Conservation (phyloP, 2,888 invertebrate genomes). For the Lissonota sp. region DNA sequence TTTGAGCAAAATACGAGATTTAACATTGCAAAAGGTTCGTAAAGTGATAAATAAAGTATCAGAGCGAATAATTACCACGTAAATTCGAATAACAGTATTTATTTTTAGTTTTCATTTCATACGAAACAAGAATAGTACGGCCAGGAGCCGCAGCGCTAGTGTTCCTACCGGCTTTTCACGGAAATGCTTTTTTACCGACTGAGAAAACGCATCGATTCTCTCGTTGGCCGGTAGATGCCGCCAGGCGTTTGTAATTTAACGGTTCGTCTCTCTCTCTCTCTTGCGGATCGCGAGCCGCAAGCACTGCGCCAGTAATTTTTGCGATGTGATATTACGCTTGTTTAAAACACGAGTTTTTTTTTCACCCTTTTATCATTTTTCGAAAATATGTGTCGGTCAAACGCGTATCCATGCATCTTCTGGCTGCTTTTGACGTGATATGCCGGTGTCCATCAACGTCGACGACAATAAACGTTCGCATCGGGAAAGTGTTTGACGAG, state of each 20-base stretch:
- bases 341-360: constrained; percentile 57
- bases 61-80: too few relatives aligned
- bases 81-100: too few relatives aligned
- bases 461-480: constrained; percentile 35
- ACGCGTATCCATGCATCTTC: constrained; percentile 71
- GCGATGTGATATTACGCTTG: constrained; percentile 74
- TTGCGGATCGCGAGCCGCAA: constrained; percentile 59
- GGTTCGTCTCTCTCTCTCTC: constrained; percentile 70
- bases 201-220: constrained; percentile 5
- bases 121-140: too few relatives aligned
- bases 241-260: constrained; percentile 47
- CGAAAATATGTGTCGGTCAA: constrained; percentile 74
- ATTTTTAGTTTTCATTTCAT: too few relatives aligned
- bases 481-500: constrained; percentile 3
- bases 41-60: too few relatives aligned
- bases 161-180: too few relatives aligned
- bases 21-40: too few relatives aligned
- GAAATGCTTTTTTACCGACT: constrained; percentile 7
- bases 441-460: constrained; percentile 30
- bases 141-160: too few relatives aligned
- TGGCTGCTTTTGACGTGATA: constrained; percentile 71
- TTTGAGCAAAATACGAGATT: background rate
- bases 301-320: constrained; percentile 72
- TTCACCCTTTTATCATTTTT: constrained; percentile 55
- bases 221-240: constrained; percentile 3